phyloP scores from a whole-genome alignment of 2,888 invertebrate genomes.

The Tiphia femorata region DNA sequence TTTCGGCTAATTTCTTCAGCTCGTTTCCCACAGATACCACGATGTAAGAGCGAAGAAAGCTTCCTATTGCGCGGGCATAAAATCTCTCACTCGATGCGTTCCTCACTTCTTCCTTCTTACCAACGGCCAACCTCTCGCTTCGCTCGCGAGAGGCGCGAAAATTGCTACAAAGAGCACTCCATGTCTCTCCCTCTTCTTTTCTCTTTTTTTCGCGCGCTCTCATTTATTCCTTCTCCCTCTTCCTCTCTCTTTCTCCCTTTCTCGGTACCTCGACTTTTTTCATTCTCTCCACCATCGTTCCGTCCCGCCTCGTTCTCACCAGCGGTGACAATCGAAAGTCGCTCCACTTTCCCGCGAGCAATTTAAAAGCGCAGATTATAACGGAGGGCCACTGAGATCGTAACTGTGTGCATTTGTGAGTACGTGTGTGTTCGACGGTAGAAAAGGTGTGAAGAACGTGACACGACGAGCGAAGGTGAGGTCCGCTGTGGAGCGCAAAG shows the following conservation, averaged over 20 bases:
- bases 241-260: neutral
- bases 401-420: slow-evolving; percentile 18
- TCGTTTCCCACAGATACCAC: too few species aligned
- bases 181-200: slow-evolving; percentile 6
- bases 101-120: too few species aligned
- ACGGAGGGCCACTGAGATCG: slow-evolving; percentile 28
- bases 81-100: slow-evolving; percentile 16
- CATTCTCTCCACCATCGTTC: slow-evolving; percentile 1
- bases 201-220: neutral
- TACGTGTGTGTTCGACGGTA: neutral
- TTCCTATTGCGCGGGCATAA: slow-evolving; percentile 10
- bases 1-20: too few species aligned
- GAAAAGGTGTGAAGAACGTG: too few species aligned
- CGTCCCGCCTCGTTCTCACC: neutral
- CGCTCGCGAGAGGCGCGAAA: slow-evolving; percentile 32
- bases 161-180: slow-evolving; percentile 33
- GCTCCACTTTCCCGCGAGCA: slow-evolving; percentile 22
- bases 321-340: slow-evolving; percentile 31
- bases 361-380: slow-evolving; percentile 31
- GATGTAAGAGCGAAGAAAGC: too few species aligned
- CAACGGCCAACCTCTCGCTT: too few species aligned
- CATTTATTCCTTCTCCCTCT: neutral
- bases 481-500: too few species aligned
- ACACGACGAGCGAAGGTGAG: too few species aligned
- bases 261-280: slow-evolving; percentile 7